Conservation (phyloP, 2,888 invertebrate species). For the Mesorhabditis sp. region DNA sequence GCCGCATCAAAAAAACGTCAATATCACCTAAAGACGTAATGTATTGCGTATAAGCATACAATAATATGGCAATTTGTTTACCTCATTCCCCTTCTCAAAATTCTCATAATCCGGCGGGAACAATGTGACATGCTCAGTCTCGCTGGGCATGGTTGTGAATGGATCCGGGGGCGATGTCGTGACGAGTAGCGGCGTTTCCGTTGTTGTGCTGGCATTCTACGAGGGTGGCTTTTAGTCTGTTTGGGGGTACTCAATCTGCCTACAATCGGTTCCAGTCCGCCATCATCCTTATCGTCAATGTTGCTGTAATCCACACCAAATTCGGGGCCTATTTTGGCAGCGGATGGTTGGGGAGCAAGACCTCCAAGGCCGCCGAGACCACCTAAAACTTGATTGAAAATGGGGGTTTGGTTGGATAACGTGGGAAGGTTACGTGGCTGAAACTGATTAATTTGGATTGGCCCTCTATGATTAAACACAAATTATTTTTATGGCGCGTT, state of each 20-base stretch:
- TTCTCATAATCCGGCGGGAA: slow-evolving; percentile 13
- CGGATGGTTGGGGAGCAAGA: slow-evolving; percentile 17
- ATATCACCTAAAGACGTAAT: no score
- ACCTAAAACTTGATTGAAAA: background rate
- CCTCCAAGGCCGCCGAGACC: slow-evolving; percentile 24
- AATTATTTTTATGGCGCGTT: no score
- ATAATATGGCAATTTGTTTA: no score
- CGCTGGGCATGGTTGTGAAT: background rate
- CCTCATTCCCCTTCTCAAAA: slow-evolving; percentile 4
- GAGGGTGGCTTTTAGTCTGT: no score
- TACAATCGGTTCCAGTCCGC: no score
- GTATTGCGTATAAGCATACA: no score
- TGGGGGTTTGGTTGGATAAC: no score
- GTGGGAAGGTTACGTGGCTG: no score
- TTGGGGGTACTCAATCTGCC: no score
- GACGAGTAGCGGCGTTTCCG: background rate
- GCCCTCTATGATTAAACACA: no score
- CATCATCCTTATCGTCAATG: slow-evolving; percentile 12
- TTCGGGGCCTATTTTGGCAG: slow-evolving; percentile 24
- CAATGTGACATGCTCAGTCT: slow-evolving; percentile 1
- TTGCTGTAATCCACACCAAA: slow-evolving; percentile 38
- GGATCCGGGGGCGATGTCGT: slow-evolving; percentile 5
- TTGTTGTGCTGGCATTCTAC: slow-evolving; percentile 11
- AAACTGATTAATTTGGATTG: no score
- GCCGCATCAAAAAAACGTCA: no score